Evolutionary conservation across 2,888 invertebrate species (phyloP).

Genomic region (Anaspis maculata): DNA sequence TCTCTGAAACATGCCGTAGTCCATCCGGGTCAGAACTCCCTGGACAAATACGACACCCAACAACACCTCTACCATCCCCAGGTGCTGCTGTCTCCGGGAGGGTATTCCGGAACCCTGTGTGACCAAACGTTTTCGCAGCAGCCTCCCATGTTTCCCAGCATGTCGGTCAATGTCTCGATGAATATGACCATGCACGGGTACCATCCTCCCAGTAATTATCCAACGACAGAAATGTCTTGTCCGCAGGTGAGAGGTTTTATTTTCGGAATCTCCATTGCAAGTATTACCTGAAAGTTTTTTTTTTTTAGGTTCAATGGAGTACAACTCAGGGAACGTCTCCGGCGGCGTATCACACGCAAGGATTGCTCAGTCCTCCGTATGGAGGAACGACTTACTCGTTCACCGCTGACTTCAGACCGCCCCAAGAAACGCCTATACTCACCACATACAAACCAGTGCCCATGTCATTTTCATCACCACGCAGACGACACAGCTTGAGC

Average conservation of each 20-base stretch:
- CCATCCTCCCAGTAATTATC: conserved; percentile 43
- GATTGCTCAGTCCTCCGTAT: conserved; percentile 59
- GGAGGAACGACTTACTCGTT: conserved; percentile 72
- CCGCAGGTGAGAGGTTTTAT: conserved; percentile 57
- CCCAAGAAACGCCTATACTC: conserved; percentile 50
- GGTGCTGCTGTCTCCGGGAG: conserved; percentile 57
- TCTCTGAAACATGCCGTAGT: conserved; percentile 83
- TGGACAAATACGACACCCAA: conserved; percentile 25
- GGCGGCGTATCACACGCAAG: conserved; percentile 46
- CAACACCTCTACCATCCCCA: conserved; percentile 42
- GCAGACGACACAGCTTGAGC: conserved; percentile 28
- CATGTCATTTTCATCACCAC: conserved; percentile 39
- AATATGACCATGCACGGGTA: conserved; percentile 94
- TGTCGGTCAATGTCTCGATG: conserved; percentile 97
- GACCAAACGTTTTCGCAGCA: conserved; percentile 33
- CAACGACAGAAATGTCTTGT: conserved; percentile 52
- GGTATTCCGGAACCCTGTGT: conserved; percentile 31
- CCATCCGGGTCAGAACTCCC: conserved; percentile 55
- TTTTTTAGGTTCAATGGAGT: conserved; percentile 62
- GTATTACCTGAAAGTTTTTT: too few species aligned
- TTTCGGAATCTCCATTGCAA: too few species aligned
- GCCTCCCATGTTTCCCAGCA: conserved; percentile 69
- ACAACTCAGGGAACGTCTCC: conserved; percentile 52
- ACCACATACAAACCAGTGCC: conserved; percentile 51
- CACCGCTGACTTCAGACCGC: conserved; percentile 71